Base-by-base conservation (phyloP, 1,140 invertebrate genomes). In the Proales similis region DNA sequence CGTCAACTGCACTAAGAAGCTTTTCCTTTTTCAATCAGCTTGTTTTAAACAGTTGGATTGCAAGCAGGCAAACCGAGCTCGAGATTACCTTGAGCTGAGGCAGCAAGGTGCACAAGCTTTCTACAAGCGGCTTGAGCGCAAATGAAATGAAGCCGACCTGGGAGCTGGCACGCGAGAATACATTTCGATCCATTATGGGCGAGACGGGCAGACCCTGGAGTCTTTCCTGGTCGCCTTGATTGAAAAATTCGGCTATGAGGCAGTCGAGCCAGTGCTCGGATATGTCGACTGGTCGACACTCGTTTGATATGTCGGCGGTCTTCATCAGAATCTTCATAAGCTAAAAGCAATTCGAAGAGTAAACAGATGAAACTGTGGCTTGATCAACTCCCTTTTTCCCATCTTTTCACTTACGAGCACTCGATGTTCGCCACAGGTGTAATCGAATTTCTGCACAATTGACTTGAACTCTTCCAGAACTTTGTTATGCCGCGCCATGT, bases 101-200 rank as follows among this genome's bases (percentile, higher is more conserved):
- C 39, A 57, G 45, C 22, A 57, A 42, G 29, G 63, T 51, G 0
- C 42, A 32, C 9, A 68, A 24, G 2, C 38, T 29, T 47, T 68
- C 66, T 60, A 65, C 69, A n/a, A 68, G 29, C 24, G 76, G 76
- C 30, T 77, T 68, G 22, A 78, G 68, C 14, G 76, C 75, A 65
- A 75, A 78, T 67, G 75, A 74, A 47, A 78, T 77, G 68, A 78
- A 78, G 5, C 76, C 76, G 45, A 77, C 74, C 63, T 78, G 76
- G 9, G 75, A 73, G 6, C 73, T 73, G 14, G 76, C 70, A 57
- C 77, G 77, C 4, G 74, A 76, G 27, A 42, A 30, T 32, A 77
- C 76, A 65, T 77, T 77, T 49, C 74, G 53, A 66, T 77, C 76
- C 76, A 77, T 77, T 61, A 77, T 77, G 1, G 76, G 75, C 2